phyloP scores from a whole-genome alignment of 2,888 invertebrate species.

The Aspidiotus rigidus region DNA sequence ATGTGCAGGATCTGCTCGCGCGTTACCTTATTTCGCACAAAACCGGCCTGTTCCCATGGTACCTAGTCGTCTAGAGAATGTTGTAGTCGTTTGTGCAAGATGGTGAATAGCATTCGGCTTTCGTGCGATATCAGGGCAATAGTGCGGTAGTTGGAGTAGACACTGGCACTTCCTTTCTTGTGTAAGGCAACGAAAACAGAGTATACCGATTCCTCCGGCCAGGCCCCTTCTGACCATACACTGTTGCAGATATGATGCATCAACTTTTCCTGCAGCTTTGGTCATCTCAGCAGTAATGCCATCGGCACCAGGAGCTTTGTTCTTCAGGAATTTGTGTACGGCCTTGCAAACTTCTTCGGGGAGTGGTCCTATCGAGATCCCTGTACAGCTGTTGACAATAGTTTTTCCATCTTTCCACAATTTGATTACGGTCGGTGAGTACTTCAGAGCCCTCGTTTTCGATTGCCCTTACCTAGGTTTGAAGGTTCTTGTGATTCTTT shows the following conservation, averaged over 20 bases:
- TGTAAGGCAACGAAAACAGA: no score
- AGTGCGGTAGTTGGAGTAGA: background rate
- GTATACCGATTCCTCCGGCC: no score
- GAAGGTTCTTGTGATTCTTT: no score
- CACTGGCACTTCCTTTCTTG: background rate
- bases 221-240: background rate
- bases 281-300: background rate
- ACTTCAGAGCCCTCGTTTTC: no score
- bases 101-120: background rate
- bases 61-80: background rate
- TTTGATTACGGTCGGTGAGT: background rate
- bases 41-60: background rate
- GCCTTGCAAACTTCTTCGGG: background rate
- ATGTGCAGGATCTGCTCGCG: no score
- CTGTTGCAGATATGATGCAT: background rate
- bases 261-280: no score
- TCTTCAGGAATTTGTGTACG: no score
- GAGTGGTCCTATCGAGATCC: background rate
- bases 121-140: background rate
- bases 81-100: no score
- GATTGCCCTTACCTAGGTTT: no score
- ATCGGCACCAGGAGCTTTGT: background rate
- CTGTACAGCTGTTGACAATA: slow-evolving; percentile 1
- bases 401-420: background rate
- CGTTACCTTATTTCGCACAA: background rate